Evolutionary conservation across 2,888 invertebrate genomes (phyloP).

Genomic region (Euclidia mi): DNA sequence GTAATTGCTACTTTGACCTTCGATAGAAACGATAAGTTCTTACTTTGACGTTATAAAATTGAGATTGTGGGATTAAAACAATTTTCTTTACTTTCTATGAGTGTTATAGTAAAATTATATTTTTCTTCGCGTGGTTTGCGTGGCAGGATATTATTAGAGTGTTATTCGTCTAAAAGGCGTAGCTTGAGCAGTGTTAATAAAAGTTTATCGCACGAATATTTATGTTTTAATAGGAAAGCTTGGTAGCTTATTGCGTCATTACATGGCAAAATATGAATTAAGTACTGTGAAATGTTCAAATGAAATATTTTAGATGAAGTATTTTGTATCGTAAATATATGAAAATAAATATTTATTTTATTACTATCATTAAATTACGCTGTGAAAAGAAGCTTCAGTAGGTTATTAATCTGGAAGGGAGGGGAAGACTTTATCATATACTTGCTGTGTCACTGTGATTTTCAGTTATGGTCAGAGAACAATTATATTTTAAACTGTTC

Average conservation of each 20-base stretch:
- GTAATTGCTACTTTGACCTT: neutral
- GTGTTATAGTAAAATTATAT: slow-evolving; percentile 1
- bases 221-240: slow-evolving; percentile 1
- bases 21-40: neutral
- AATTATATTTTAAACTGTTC: no score
- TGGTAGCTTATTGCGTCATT: slow-evolving; percentile 1
- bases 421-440: no score
- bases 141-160: slow-evolving; percentile 4
- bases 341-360: no score
- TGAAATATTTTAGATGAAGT: neutral
- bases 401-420: no score
- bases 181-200: neutral
- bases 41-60: neutral
- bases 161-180: slow-evolving; percentile 3
- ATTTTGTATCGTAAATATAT: no score
- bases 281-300: neutral
- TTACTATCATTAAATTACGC: no score
- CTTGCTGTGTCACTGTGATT: no score
- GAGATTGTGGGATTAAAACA: neutral
- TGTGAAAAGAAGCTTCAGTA: no score
- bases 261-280: neutral
- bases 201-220: slow-evolving; percentile 1
- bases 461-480: no score
- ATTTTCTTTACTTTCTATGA: neutral
- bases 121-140: slow-evolving; percentile 6